Base-by-base conservation (phyloP, 2,797 vertebrate genomes). In the Acanthurus lineatus region DNA sequence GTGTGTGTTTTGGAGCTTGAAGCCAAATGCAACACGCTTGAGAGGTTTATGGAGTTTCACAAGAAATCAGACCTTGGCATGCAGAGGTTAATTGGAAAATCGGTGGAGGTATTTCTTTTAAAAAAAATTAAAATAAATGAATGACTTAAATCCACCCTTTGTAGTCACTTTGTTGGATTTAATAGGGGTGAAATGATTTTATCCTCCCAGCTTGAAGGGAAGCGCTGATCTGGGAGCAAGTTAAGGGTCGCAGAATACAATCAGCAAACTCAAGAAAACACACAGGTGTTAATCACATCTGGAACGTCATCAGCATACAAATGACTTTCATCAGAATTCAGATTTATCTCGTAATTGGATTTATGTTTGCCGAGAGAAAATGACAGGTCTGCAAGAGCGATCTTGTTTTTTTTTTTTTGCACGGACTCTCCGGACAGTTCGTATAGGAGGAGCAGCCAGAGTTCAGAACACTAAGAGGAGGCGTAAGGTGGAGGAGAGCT, bases 271-370 rank as follows among this genome's bases (percentile, higher is more conserved):
- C 68, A 28, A 10, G 48, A 78, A 84, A 88, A 88, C 73, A 87
- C 70, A 84, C 72, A 83, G 71, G 74, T 70, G 72, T 67, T 86
- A 85, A 90, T 88, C 81, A 86, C 77, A 86, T 85, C 66, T n/a
- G 64, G 25, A 63, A 17, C 67, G 5, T 83, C 86, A 72, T 81
- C 80, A 19, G 88, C 84, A 85, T 86, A 73, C 22, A 25, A 88
- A 90, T 70, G 74, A 82, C 77, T 20, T 76, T 44, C 70, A 53
- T 57, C 40, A 60, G 61, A 85, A 84, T 80, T 79, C 73, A 73
- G 76, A 82, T 90, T 93, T 86, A 89, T 91, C 83, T 87, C 52
- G 77, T 91, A 92, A 92, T 92, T 92, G 90, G 92, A 90, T 93
- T 92, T 85, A 25, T 89, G 89, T 92, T 91, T 91, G 87, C 83